A percentile compares a stretch with the other conserved stretches of the same genome.
Conservation (phyloP, 2,797 vertebrate genomes). For the Sebastes matsubarae region DNA sequence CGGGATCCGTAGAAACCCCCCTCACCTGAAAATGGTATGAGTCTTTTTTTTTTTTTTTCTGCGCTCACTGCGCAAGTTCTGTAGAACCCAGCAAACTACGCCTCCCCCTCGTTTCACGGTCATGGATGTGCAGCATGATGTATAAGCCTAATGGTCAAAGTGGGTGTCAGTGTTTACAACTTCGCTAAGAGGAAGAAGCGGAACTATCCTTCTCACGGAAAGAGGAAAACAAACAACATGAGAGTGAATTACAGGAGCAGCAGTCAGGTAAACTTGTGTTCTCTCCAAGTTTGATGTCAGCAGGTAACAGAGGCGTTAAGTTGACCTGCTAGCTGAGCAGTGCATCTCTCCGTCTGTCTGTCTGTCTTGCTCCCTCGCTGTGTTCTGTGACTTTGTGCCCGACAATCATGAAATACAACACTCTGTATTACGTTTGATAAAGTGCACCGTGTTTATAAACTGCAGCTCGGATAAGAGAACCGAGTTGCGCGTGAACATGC, state of each 20-base stretch:
- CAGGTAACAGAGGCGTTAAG: accelerated
- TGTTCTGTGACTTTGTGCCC: too few relatives aligned
- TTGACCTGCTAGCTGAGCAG: neutral
- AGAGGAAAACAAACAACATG: neutral
- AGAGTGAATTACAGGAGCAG: neutral
- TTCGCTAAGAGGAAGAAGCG: neutral
- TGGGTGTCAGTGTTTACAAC: neutral
- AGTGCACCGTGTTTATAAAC: too few relatives aligned
- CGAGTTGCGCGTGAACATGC: too few relatives aligned
- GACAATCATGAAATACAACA: accelerated
- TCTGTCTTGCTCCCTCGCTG: too few relatives aligned
- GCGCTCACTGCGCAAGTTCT: too few relatives aligned
- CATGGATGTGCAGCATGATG: too few relatives aligned
- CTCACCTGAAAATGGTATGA: too few relatives aligned
- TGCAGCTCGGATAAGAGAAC: too few relatives aligned
- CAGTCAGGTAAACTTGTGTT: neutral
- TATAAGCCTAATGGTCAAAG: too few relatives aligned
- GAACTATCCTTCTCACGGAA: neutral
- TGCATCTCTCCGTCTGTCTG: neutral
- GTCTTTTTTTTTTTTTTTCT: too few relatives aligned
- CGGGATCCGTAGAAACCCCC: too few relatives aligned
- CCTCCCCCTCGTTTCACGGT: neutral
- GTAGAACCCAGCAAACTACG: neutral
- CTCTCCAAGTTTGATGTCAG: neutral
- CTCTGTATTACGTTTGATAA: too few relatives aligned